Conservation (phyloP, 2,888 invertebrate genomes). For the Epinotia demarniana region DNA sequence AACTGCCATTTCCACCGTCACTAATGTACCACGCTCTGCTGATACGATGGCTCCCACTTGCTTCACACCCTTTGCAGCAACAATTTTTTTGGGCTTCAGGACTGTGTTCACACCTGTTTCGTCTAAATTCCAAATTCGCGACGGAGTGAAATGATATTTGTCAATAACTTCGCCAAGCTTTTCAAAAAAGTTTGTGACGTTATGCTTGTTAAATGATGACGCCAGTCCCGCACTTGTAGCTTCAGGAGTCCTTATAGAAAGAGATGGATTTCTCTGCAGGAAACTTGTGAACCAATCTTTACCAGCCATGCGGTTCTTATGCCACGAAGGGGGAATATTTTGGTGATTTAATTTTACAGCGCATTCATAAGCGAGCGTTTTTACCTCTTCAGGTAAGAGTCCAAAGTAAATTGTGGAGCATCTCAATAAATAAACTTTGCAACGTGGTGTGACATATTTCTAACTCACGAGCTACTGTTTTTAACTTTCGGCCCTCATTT, state of each 20-base stretch:
- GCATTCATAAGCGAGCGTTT: background rate
- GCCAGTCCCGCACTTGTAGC: slow-evolving; percentile 54
- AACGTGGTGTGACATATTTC: too few species aligned
- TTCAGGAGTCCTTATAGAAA: slow-evolving; percentile 55
- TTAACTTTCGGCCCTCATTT: too few species aligned
- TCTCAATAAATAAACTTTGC: too few species aligned
- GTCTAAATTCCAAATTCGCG: slow-evolving; percentile 48
- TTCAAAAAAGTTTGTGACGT: slow-evolving; percentile 48
- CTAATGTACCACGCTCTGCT: too few species aligned
- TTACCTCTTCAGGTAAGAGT: too few species aligned
- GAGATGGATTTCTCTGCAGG: slow-evolving; percentile 28
- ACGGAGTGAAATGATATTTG: slow-evolving; percentile 43
- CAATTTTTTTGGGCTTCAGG: slow-evolving; percentile 49
- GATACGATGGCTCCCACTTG: slow-evolving; percentile 60
- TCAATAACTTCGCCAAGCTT: slow-evolving; percentile 45
- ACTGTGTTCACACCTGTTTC: slow-evolving; percentile 52
- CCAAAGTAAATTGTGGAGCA: too few species aligned
- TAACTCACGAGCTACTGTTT: too few species aligned
- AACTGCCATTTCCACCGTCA: slow-evolving; percentile 57
- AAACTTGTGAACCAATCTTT: slow-evolving; percentile 41
- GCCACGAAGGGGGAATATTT: background rate
- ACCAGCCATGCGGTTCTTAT: slow-evolving; percentile 30
- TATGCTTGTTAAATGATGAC: slow-evolving; percentile 52
- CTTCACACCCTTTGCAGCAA: slow-evolving; percentile 47
- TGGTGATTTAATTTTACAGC: background rate